Base-by-base conservation (phyloP, 2,888 invertebrate species). In the Cheilosia vernalis region DNA sequence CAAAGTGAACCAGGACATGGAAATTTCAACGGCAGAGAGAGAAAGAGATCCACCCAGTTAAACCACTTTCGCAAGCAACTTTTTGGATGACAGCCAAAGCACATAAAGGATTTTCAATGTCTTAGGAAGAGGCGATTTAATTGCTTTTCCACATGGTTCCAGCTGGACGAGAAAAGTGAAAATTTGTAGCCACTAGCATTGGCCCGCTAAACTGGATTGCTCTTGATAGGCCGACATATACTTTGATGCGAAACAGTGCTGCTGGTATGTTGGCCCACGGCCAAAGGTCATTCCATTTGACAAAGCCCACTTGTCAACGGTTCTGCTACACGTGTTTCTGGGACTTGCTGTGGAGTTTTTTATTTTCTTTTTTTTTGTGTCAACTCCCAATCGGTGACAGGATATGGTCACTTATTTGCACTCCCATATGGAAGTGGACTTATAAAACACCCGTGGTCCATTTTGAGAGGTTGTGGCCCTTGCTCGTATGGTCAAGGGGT, bases 81-180 rank as follows among this genome's bases (percentile, higher is more conserved):
- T 66, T 55, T 79, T 83, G 67, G 72, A 63, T 47, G 10, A 5
- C 27, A 73, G 61, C 78, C 78, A 82, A 53, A 67, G 53, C 19
- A 30, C 19, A 44, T 60, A 61, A 67, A 60, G 56, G 61, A 60
- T 47, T 78, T 70, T 78, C 72, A 79, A 63, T 78, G 78, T 66
- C 72, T 61, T 24, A 19, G 2, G 17, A 19, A 47, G n/a, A 56
- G 33, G 40, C 51, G 53, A 72, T 44, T 37, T 51, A 79, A 79
- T 64, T 64, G 64, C 64, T 66, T 66, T 44, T 44, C 15, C 15
- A 56, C 15, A 42, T 51, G 73, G 60, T 70, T 44, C 21, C 69
- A 67, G 40, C 61, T 58, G 69, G 56, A 21, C 17, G 64, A 19
- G 24, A 72, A 51, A 47, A 60, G 53, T 64, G 19, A 53, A 64